These are phyloP conservation scores for Aporrectodea caliginosa DNA, from an alignment of 1,140 invertebrate genomes.

Conservation along the genomic window DNA sequence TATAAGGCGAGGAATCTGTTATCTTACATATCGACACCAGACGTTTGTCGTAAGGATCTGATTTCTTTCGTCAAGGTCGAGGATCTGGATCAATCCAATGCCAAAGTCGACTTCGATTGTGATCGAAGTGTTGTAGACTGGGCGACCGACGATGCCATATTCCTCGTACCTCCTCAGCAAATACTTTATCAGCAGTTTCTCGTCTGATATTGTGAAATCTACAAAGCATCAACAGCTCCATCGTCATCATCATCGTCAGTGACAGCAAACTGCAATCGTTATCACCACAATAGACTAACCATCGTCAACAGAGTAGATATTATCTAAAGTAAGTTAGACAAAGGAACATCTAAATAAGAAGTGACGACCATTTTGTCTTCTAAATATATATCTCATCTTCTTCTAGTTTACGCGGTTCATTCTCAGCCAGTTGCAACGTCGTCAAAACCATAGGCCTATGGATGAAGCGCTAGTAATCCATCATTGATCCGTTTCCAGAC, in stretches of 20 bases:
- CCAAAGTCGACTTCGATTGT: slow-evolving; percentile 34
- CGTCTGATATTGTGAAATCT: slow-evolving; percentile 26
- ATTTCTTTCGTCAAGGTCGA: slow-evolving; percentile 39
- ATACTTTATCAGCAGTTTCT: slow-evolving; percentile 34
- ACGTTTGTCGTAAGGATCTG: slow-evolving; percentile 38
- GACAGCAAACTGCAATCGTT: not conserved
- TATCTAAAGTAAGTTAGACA: not conserved
- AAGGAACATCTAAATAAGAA: not conserved
- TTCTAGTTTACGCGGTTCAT: no score
- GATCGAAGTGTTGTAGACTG: slow-evolving; percentile 30
- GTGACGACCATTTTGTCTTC: not conserved
- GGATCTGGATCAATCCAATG: slow-evolving; percentile 38
- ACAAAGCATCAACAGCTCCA: not conserved
- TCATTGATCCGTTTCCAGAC: no score
- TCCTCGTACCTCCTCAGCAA: slow-evolving; percentile 31
- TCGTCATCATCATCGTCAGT: not conserved
- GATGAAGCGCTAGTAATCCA: no score
- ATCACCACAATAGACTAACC: not conserved
- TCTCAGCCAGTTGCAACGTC: no score
- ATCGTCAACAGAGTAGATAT: not conserved
- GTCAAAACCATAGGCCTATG: no score
- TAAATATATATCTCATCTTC: not conserved
- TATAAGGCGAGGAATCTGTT: not conserved
- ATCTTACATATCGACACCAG: slow-evolving; percentile 35
- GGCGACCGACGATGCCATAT: slow-evolving; percentile 31